phyloP scores from a whole-genome alignment of 2,113 vertebrate genomes.

The Crotalus viridis region DNA sequence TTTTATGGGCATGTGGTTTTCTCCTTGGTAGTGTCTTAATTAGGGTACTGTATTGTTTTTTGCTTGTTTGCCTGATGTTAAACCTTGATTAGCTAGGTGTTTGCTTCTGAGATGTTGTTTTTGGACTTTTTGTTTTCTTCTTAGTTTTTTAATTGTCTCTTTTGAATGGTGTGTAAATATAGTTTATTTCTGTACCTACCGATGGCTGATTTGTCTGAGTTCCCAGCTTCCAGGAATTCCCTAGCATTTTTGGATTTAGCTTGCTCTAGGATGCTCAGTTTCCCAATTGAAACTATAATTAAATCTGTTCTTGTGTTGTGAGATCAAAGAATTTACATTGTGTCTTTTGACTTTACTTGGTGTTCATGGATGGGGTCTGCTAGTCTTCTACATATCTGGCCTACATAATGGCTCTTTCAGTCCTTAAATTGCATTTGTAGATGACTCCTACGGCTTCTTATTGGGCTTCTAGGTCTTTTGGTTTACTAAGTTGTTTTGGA shows the following conservation, averaged over 20 bases:
- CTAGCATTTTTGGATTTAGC: background rate
- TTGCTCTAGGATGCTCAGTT: background rate
- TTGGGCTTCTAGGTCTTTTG: background rate
- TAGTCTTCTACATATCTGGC: too few species aligned
- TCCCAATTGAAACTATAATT: background rate
- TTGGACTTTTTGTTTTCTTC: background rate
- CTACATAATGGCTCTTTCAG: background rate
- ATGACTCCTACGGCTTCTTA: background rate
- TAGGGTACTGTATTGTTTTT: background rate
- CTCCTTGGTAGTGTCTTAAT: background rate
- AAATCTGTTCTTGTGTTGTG: background rate
- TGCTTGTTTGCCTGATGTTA: background rate
- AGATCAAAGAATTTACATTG: background rate
- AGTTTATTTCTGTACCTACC: background rate
- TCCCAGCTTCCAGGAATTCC: background rate
- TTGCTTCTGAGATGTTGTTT: background rate
- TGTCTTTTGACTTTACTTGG: background rate
- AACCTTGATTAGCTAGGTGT: background rate
- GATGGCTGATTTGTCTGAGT: background rate
- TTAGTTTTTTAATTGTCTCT: background rate
- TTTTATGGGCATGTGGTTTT: background rate
- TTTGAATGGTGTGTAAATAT: background rate
- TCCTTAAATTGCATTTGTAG: background rate
- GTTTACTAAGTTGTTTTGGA: background rate
- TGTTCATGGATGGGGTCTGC: background rate